phyloP scores from a whole-genome alignment of 2,888 invertebrate species.

The Ephialtes manifestator region DNA sequence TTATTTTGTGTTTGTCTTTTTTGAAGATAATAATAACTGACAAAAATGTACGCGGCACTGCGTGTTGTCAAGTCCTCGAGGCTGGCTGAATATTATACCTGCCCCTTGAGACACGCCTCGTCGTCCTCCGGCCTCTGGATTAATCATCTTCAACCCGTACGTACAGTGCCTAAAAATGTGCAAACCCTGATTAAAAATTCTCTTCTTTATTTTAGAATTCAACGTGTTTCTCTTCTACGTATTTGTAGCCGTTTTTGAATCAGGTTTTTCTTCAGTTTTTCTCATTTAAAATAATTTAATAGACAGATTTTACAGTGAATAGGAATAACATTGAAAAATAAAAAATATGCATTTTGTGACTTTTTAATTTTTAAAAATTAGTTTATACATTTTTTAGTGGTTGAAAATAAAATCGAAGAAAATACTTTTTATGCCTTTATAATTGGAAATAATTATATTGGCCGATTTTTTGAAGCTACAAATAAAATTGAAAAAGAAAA shows the following conservation, averaged over 20 bases:
- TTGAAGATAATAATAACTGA: conserved; percentile 4
- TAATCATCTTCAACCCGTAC: conserved; percentile 83
- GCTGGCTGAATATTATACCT: conserved; percentile 63
- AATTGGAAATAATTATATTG: too few species aligned
- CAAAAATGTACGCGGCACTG: conserved; percentile 79
- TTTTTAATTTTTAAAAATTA: too few species aligned
- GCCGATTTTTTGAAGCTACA: too few species aligned
- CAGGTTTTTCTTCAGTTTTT: too few species aligned
- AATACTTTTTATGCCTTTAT: too few species aligned
- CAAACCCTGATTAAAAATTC: not conserved
- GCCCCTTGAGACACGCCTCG: conserved; percentile 75
- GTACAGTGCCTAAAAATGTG: conserved; percentile 68
- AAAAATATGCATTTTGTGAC: too few species aligned
- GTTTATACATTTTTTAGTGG: too few species aligned
- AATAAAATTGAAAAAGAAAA: too few species aligned
- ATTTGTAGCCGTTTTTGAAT: not conserved
- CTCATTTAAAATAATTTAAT: too few species aligned
- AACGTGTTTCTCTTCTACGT: not conserved
- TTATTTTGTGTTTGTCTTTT: not conserved
- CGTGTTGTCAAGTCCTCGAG: conserved; percentile 74
- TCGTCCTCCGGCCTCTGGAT: conserved; percentile 82
- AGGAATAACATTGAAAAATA: too few species aligned
- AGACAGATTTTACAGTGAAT: too few species aligned
- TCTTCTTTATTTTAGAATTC: not conserved
- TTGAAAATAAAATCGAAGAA: too few species aligned